These are phyloP conservation scores for Hippasteria phrygiana DNA, from an alignment of 53 echinoderm and acorn worm genomes.

Conservation along the genomic window DNA sequence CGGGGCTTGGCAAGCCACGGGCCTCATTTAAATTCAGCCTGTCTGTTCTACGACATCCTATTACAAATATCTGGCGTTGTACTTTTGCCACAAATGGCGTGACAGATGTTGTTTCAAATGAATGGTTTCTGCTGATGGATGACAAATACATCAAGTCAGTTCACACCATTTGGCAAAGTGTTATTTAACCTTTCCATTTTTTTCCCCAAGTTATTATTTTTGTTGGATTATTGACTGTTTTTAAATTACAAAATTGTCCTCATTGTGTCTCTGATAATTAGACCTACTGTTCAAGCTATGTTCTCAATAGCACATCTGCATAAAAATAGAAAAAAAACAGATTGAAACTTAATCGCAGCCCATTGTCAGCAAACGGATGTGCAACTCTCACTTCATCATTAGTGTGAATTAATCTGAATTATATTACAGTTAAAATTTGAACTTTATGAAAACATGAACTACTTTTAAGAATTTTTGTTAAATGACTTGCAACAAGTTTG, in stretches of 20 bases:
- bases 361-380: background rate
- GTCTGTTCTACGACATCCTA: background rate
- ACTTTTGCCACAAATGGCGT: constrained; percentile 1
- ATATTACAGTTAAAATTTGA: too few relatives aligned
- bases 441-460: too few relatives aligned
- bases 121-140: background rate
- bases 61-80: background rate
- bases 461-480: too few relatives aligned
- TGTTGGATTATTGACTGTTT: background rate
- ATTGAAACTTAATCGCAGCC: background rate
- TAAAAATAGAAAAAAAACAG: background rate
- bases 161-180: background rate
- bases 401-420: too few relatives aligned
- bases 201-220: background rate
- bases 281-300: background rate
- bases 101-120: constrained; percentile 24
- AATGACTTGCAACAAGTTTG: too few relatives aligned
- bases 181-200: background rate
- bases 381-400: too few relatives aligned
- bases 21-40: background rate
- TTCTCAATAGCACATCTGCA: background rate
- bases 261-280: background rate
- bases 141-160: background rate
- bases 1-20: background rate
- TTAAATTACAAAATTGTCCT: background rate